Evolutionary conservation across 2,113 vertebrate genomes (phyloP), one percentile per base, ranked within the genome.

Genomic region (Hassar affinis): DNA sequence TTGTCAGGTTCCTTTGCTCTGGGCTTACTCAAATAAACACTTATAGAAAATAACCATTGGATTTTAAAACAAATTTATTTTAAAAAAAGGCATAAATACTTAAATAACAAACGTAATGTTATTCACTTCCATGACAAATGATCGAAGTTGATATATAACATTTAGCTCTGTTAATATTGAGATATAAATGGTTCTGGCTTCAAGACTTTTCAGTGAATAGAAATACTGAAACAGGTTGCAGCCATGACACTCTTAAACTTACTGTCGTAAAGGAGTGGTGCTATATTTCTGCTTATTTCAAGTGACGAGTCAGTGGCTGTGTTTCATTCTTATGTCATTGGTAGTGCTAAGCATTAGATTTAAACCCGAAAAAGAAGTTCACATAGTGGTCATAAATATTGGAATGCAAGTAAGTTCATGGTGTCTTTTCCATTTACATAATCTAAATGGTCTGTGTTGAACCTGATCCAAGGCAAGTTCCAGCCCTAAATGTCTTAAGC

Each of bases 401-500:
- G 27, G 30, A 33, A 62, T 17, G 27, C 61, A 71, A 12, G 22
- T 11, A 10, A n/a, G 20, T 42, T 69, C 18, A 25, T 20, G 9
- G 3, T 25, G 38, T 6, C 22, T 45, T 45, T 71, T 45, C 42
- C 1, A 14, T 45, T 71, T 71, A 6, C 11, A 10, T 20, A 20
- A 38, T 38, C 64, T 38, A 64, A 6, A 35, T 64, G 15, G 27
- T 33, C 5, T 64, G 14, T 64, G 1, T 4, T 33, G 14, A 64
- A 25, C 59, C 30, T 0, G 22, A 45, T 74, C 45, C 45, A 51
- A 45, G 6, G 3, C 18, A 42, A 22, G 10, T 7, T 30, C 17
- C 47, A 30, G 51, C 35, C 54, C 25, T 79, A 62, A 79, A 62
- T 71, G 83, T 79, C 76, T 69, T 69, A 52, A 80, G 80, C 61